A percentile compares a stretch with the other conserved stretches of the same genome.
Conservation (phyloP, 2,797 vertebrate genomes). For the Eulemur coronatus region DNA sequence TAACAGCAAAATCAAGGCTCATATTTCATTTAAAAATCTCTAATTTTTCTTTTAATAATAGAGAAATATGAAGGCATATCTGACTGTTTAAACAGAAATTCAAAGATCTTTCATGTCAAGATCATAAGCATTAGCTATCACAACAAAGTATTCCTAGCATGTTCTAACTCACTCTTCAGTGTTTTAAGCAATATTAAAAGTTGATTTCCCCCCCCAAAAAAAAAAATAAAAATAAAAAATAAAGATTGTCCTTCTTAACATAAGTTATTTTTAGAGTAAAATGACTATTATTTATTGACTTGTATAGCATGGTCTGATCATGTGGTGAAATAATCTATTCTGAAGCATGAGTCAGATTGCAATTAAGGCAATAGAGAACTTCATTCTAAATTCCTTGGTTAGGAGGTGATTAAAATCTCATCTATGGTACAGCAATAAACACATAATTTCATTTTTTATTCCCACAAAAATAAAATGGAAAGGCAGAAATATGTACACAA, state of each 20-base stretch:
- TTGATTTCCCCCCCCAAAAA: too few relatives aligned
- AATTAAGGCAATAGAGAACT: slow-evolving; percentile 27
- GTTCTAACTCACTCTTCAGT: too few relatives aligned
- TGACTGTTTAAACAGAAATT: too few relatives aligned
- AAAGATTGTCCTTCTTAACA: not conserved
- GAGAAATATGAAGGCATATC: too few relatives aligned
- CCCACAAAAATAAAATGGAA: slow-evolving; percentile 29
- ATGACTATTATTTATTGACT: slow-evolving; percentile 36
- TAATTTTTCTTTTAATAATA: too few relatives aligned
- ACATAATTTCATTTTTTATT: slow-evolving; percentile 33
- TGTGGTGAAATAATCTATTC: slow-evolving; percentile 19
- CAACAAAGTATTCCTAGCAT: too few relatives aligned
- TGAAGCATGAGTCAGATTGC: slow-evolving; percentile 55
- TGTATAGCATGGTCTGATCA: not conserved
- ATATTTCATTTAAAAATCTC: too few relatives aligned
- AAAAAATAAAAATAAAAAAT: not conserved
- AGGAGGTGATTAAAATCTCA: slow-evolving; percentile 36
- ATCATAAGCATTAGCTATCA: too few relatives aligned
- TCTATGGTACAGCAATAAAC: not conserved
- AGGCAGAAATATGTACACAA: not conserved
- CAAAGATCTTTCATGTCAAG: too few relatives aligned
- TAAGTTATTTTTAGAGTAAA: slow-evolving; percentile 36
- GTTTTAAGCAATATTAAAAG: too few relatives aligned
- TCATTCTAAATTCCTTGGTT: slow-evolving; percentile 20
- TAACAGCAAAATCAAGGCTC: too few relatives aligned